phyloP scores from a whole-genome alignment of 2,888 invertebrate genomes.

The Ligdia adustata region DNA sequence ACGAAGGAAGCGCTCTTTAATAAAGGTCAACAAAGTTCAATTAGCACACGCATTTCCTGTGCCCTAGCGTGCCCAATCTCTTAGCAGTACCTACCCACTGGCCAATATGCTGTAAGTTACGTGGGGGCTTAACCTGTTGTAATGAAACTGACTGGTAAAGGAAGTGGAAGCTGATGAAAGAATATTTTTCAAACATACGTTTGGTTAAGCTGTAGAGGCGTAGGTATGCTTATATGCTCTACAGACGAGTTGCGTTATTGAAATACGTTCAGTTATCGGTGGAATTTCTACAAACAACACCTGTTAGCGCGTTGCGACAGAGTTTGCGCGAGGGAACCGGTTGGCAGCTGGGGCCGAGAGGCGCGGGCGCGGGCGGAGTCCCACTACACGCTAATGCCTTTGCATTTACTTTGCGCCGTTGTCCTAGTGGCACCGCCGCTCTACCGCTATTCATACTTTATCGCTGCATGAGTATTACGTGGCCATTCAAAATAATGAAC shows the following conservation, averaged over 20 bases:
- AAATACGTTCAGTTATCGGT: constrained; percentile 51
- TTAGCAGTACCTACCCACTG: not conserved
- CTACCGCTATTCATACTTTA: constrained; percentile 51
- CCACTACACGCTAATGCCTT: constrained; percentile 45
- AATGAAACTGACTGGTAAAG: not conserved
- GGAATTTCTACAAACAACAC: constrained; percentile 73
- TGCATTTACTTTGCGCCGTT: constrained; percentile 65
- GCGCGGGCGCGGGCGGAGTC: constrained; percentile 33
- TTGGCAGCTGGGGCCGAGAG: constrained; percentile 43
- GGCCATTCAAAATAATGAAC: constrained; percentile 22
- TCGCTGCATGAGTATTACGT: constrained; percentile 21
- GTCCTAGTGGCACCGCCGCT: constrained; percentile 64
- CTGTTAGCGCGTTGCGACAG: constrained; percentile 71
- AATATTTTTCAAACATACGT: not conserved
- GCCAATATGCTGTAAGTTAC: not conserved
- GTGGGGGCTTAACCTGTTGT: constrained; percentile 5
- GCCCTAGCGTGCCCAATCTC: not conserved
- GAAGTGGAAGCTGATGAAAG: not conserved
- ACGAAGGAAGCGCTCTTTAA: constrained; percentile 22
- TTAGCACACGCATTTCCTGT: constrained; percentile 22
- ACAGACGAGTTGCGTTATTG: constrained; percentile 33
- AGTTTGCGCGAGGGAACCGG: constrained; percentile 69
- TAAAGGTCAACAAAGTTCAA: constrained; percentile 18
- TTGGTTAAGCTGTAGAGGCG: not conserved
- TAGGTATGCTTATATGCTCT: not conserved